phyloP scores from a whole-genome alignment of 2,113 vertebrate genomes.

The Poeciliopsis turrubarensis region DNA sequence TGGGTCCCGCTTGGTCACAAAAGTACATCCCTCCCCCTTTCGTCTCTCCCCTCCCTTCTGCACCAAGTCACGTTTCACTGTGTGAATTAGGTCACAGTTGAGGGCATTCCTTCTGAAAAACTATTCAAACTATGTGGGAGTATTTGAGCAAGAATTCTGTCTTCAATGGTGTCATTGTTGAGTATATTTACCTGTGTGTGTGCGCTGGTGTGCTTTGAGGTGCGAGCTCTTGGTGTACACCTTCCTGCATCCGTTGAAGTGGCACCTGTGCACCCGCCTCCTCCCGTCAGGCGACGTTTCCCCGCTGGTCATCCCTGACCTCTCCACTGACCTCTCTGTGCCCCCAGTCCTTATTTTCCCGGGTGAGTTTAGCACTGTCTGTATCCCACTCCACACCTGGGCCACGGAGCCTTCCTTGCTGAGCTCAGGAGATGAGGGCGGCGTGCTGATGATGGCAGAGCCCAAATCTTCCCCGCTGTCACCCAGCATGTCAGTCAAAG shows the following conservation, averaged over 20 bases:
- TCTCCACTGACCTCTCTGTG: slow-evolving; percentile 64
- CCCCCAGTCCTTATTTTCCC: slow-evolving; percentile 88
- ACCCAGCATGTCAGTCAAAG: slow-evolving; percentile 85
- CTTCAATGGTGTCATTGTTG: neutral
- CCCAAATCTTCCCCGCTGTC: slow-evolving; percentile 86
- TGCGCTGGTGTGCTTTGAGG: slow-evolving; percentile 98
- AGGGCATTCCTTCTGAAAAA: slow-evolving; percentile 60
- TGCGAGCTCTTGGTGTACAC: slow-evolving; percentile 99
- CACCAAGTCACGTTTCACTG: slow-evolving; percentile 66
- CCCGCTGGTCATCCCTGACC: slow-evolving; percentile 80
- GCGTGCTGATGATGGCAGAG: slow-evolving; percentile 86
- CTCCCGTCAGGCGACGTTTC: slow-evolving; percentile 91
- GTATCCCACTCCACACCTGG: slow-evolving; percentile 85
- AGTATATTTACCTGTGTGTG: slow-evolving; percentile 87
- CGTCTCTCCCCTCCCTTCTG: slow-evolving; percentile 4
- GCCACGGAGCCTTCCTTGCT: slow-evolving; percentile 83
- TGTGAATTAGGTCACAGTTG: slow-evolving; percentile 72
- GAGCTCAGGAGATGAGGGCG: slow-evolving; percentile 91
- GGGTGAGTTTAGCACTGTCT: slow-evolving; percentile 84
- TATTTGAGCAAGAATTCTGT: neutral
- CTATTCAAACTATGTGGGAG: slow-evolving; percentile 62
- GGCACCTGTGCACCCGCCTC: slow-evolving; percentile 91
- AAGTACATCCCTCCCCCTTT: slow-evolving; percentile 23
- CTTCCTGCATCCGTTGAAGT: slow-evolving; percentile 97
- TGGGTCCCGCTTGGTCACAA: slow-evolving; percentile 44